These are phyloP conservation scores for Druon quercuslanigerum DNA, from an alignment of 1,140 invertebrate genomes.

Conservation along the genomic window DNA sequence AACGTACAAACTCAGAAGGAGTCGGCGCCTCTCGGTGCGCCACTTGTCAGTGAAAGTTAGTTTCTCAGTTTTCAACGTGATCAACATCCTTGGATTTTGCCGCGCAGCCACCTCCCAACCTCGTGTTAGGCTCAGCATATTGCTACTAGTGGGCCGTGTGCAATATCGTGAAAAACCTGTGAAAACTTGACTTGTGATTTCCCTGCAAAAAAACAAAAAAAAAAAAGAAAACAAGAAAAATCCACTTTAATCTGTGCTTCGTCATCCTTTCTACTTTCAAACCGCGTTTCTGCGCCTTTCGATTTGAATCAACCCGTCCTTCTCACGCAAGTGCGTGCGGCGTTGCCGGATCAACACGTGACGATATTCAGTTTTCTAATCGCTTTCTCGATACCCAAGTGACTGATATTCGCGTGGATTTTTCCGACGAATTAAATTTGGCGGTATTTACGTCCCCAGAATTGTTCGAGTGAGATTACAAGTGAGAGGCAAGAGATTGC, in stretches of 20 bases:
- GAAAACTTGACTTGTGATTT: conserved; percentile 23
- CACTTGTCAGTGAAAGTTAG: conserved; percentile 31
- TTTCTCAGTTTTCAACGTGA: not conserved
- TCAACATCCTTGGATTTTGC: conserved; percentile 13
- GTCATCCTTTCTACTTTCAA: conserved; percentile 3
- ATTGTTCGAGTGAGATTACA: not conserved
- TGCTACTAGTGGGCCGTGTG: conserved; percentile 60
- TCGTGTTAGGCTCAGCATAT: conserved; percentile 45
- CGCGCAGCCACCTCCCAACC: conserved; percentile 36
- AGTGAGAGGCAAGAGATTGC: conserved; percentile 26
- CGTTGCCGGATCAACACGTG: conserved; percentile 59
- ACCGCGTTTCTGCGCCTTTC: conserved; percentile 21
- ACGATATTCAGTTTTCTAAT: not conserved
- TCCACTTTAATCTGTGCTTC: conserved; percentile 6
- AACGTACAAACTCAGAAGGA: conserved; percentile 30
- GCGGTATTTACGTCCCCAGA: not conserved
- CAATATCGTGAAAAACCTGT: conserved; percentile 41
- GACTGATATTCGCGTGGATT: conserved; percentile 12
- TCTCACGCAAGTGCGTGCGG: conserved; percentile 59
- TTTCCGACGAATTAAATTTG: not conserved
- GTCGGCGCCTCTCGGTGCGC: not conserved
- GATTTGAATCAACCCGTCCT: conserved; percentile 41
- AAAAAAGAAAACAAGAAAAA: not conserved
- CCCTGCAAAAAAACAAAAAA: not conserved
- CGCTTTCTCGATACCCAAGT: not conserved